Conservation (phyloP, 1,140 invertebrate species). For the Drosophila sulfurigaster region DNA sequence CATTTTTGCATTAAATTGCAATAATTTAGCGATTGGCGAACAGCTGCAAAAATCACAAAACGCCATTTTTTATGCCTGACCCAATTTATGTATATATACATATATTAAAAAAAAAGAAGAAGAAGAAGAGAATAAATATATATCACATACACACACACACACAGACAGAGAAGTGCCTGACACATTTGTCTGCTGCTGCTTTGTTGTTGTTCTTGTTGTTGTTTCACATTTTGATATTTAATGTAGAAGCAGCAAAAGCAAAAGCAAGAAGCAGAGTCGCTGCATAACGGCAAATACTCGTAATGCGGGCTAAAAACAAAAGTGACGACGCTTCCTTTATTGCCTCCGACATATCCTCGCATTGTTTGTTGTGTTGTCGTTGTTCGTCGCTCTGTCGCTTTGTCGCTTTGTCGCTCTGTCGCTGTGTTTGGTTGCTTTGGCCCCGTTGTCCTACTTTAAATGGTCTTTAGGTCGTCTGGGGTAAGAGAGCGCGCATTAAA, state of each 20-base stretch:
- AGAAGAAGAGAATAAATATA: background rate
- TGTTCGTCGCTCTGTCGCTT: constrained; percentile 16
- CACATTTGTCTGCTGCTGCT: constrained; percentile 17
- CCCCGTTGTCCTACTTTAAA: constrained; percentile 74
- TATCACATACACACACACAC: background rate
- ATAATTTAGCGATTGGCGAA: constrained; percentile 38
- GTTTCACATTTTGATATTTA: constrained; percentile 54
- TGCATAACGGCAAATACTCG: constrained; percentile 66
- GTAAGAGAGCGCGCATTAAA: constrained; percentile 66
- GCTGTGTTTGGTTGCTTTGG: constrained; percentile 35
- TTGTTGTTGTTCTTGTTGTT: constrained; percentile 20
- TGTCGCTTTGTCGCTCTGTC: constrained; percentile 4
- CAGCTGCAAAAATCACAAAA: constrained; percentile 46
- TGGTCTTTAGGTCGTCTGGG: constrained; percentile 70
- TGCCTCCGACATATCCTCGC: constrained; percentile 72
- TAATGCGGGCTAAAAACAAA: constrained; percentile 78
- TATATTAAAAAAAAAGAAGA: constrained; percentile 2
- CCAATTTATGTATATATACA: constrained; percentile 34
- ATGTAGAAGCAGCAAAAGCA: constrained; percentile 33
- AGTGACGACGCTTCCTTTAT: constrained; percentile 77
- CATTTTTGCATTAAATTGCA: constrained; percentile 45
- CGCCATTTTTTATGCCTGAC: constrained; percentile 25
- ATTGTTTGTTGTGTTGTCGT: constrained; percentile 52
- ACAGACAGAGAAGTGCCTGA: constrained; percentile 26
- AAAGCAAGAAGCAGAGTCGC: constrained; percentile 28